Base-by-base conservation (phyloP, 1,140 invertebrate genomes). In the Conus ventricosus region DNA sequence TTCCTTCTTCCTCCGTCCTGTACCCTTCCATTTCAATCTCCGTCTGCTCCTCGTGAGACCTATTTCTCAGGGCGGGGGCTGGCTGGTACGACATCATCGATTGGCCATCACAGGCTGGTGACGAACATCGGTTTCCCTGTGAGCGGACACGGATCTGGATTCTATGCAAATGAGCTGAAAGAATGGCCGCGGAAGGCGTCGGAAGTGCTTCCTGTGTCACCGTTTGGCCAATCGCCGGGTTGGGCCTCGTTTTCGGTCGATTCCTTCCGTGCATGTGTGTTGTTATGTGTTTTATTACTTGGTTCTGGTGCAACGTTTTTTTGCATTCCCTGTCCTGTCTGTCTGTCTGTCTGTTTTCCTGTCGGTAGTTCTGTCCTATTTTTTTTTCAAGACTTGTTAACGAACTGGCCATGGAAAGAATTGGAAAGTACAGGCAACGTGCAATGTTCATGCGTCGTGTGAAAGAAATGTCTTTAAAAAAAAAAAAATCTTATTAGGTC, bases 341-440 rank as follows among this genome's bases (percentile, higher is more conserved):
- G n/a, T 75, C 11, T 78, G 53, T 87, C 71, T 87, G 23, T 54
- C 67, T 80, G 20, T 80, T 11, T 80, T 1, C 80, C 53, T 78
- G 17, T 86, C 84, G 71, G 39, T 86, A 15, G 71, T 15, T 86
- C 84, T 86, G 39, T 86, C 60, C 67, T 17, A 78, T 27, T 75
- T n/a, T 76, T 60, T 39, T 25, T 39, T 39, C 39, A 39, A 39
- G 39, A 39, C 39, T 39, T 39, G 39, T 39, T 39, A 39, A 39
- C 39, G 39, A 39, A 39, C 39, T 39, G 39, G 39, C 39, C 39
- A 39, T 39, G 39, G 39, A 39, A 39, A 39, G 39, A 39, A 39
- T 39, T 39, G 39, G 39, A 39, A 39, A 39, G 39, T 39, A 39
- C 39, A 39, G 39, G 39, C 39, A 39, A 39, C 39, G 39, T 39